Evolutionary conservation across 2,113 vertebrate species (phyloP), one percentile per base, ranked within the genome.

Genomic region (Lycocorax pyrrhopterus): DNA sequence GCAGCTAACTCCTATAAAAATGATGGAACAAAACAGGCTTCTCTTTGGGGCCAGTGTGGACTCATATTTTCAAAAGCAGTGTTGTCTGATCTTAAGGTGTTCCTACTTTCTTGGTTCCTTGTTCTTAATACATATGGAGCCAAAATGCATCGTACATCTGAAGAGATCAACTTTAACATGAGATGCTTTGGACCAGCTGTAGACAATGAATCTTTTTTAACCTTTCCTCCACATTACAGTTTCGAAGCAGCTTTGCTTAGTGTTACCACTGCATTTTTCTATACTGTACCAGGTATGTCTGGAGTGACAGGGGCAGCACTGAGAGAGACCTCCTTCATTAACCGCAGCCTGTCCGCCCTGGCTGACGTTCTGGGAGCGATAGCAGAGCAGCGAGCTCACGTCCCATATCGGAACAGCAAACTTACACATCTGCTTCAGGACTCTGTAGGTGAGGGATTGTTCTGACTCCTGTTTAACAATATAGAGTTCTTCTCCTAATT

Each of bases 391-490:
- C 89, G 98, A 15, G 88, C 97, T 49, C 99, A 99, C 1, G 32
- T 99, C 11, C 99, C 98, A 0, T 98, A 98, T 74, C 95, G 98
- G n/a, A 99, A 99, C 98, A 99, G 99, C 98, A 98, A 97, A 95
- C 98, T 99, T 32, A 99, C 99, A 1, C 98, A 97, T 81, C 95
- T 99, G 43, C 98, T 99, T 9, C 98, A 99, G 97, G 98, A 98
- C 29, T 97, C 98, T 0, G 89, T 99, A 7, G 98, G 98, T 99
- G 66, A 97, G 86, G 47, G 33, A 8, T 41, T 44, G 8, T 33
- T 55, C 83, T 83, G 13, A 10, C 58, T 63, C 59, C 11, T 49
- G 9, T 39, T 69, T 67, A 73, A 47, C 33, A 71, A 12, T 7
- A 18, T 1, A 47, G 44, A 56, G 71, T 67, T 56, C 10, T 62